A percentile compares a stretch with the other conserved stretches of the same genome.
Conservation (phyloP, 2,113 vertebrate genomes). For the Ptilonorhynchus violaceus region DNA sequence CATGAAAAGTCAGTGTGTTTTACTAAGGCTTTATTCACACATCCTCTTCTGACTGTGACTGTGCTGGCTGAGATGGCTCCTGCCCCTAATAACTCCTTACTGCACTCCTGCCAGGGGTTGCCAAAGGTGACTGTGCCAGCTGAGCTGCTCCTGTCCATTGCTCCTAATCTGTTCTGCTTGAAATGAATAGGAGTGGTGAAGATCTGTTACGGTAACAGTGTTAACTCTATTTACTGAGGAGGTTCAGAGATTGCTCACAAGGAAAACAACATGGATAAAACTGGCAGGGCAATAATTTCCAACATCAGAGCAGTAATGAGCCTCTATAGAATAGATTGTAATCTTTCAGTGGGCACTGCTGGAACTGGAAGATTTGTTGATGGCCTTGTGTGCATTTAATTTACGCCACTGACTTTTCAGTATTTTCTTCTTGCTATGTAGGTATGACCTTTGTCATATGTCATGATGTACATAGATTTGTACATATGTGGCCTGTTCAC, state of each 20-base stretch:
- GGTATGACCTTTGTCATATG: not conserved
- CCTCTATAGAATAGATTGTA: not conserved
- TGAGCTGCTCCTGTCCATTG: not conserved
- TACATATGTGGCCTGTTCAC: not conserved
- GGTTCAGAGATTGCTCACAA: not conserved
- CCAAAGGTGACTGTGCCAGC: not conserved
- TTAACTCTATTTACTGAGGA: not conserved
- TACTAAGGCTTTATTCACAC: not conserved
- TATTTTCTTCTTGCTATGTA: not conserved
- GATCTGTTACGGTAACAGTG: not conserved
- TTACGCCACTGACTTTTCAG: not conserved
- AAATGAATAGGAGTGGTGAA: not conserved
- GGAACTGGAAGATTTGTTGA: not conserved
- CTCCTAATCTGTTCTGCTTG: not conserved
- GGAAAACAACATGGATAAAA: not conserved
- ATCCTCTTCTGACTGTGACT: not conserved
- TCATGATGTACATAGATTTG: too few species aligned
- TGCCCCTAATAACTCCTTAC: not conserved
- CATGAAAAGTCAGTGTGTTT: not conserved
- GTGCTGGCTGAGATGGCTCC: not conserved
- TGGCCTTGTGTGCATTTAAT: not conserved
- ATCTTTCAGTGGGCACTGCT: not conserved
- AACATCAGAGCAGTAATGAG: not conserved
- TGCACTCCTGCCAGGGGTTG: not conserved
- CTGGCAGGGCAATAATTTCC: not conserved